Evolutionary conservation across 2,797 vertebrate species (phyloP).

Genomic region (Allobates femoralis): DNA sequence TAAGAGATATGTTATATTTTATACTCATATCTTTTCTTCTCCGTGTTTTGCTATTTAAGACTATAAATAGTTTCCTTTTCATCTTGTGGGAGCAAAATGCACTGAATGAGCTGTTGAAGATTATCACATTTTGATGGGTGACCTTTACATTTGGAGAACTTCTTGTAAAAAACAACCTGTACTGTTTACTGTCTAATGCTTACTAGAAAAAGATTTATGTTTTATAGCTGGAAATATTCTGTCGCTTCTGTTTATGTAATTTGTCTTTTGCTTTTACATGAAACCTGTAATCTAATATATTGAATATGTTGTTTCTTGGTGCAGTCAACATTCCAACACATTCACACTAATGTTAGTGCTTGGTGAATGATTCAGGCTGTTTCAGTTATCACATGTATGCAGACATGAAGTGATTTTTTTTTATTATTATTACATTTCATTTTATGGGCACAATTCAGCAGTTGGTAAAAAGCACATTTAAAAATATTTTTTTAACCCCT

Average conservation of each 20-base stretch:
- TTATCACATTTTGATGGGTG: conserved; percentile 21
- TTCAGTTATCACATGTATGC: background rate
- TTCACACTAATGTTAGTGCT: background rate
- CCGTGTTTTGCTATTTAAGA: background rate
- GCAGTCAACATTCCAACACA: background rate
- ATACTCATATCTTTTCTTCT: too few species aligned
- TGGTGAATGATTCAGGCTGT: background rate
- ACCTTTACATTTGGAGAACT: conserved; percentile 11
- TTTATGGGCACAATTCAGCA: background rate
- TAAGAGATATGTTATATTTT: too few species aligned
- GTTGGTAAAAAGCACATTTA: background rate
- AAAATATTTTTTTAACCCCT: background rate
- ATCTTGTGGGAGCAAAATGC: background rate
- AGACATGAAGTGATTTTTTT: background rate
- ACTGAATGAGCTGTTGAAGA: background rate
- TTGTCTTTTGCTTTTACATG: background rate
- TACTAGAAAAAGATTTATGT: background rate
- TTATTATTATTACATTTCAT: background rate
- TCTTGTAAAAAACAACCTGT: conserved; percentile 12
- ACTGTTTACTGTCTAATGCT: background rate
- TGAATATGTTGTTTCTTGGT: background rate
- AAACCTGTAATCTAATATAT: conserved; percentile 7
- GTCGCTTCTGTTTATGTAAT: background rate
- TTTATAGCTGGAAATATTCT: conserved; percentile 7
- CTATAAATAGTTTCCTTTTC: background rate